Conservation (phyloP, 2,888 invertebrate genomes). For the Tetragonisca angustula region DNA sequence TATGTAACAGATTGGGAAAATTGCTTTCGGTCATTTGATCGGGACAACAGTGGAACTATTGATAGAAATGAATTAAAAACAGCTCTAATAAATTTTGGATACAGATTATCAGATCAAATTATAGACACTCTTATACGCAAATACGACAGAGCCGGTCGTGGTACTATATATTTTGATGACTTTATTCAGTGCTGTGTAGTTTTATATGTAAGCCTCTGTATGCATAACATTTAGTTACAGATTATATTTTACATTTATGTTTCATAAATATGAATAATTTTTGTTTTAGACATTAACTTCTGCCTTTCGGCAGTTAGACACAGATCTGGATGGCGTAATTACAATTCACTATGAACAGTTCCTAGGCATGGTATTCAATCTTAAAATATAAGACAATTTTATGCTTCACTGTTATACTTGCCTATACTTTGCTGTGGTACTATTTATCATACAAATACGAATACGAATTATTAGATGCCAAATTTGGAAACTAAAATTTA, state of each 20-base stretch:
- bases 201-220: constrained; percentile 91
- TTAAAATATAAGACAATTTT: constrained; percentile 87
- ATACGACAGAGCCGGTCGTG: constrained; percentile 96
- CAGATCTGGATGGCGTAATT: constrained; percentile 97
- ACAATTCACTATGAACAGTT: constrained; percentile 98
- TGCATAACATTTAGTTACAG: not conserved
- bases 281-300: constrained; percentile 92
- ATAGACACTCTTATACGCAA: constrained; percentile 93
- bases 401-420: constrained; percentile 26
- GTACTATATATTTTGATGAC: constrained; percentile 98
- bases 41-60: constrained; percentile 96
- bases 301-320: constrained; percentile 94
- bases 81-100: constrained; percentile 96
- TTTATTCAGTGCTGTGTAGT: constrained; percentile 98
- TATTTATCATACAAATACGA: not conserved
- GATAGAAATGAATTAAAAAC: constrained; percentile 95
- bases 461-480: constrained; percentile 43
- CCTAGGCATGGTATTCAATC: constrained; percentile 94
- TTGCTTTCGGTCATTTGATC: constrained; percentile 97
- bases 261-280: not conserved
- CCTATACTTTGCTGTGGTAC: not conserved
- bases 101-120: constrained; percentile 92
- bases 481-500: constrained; percentile 34
- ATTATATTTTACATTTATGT: constrained; percentile 7
- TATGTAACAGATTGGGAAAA: constrained; percentile 99